Evolutionary conservation across 1,140 invertebrate species (phyloP).

Genomic region (Pomacea maculata): DNA sequence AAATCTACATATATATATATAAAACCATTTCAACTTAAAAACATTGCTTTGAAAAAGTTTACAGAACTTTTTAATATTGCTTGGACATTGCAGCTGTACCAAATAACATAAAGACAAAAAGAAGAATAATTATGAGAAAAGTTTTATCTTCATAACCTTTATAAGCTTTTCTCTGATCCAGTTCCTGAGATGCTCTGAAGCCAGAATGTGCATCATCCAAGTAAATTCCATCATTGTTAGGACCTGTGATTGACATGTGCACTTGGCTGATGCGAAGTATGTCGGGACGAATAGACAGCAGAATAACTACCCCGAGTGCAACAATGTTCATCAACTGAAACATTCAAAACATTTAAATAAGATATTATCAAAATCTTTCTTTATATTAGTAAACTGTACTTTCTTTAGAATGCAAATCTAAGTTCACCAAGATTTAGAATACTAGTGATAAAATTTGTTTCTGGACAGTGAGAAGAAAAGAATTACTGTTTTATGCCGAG

Average conservation of each 20-base stretch:
- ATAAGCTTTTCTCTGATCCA: constrained; percentile 25
- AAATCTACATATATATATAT: too few species aligned
- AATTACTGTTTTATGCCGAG: too few species aligned
- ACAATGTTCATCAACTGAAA: constrained; percentile 42
- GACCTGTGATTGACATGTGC: constrained; percentile 12
- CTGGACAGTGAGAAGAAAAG: too few species aligned
- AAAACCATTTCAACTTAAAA: too few species aligned
- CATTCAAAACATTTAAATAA: constrained; percentile 18
- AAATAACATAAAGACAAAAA: background rate
- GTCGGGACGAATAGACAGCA: constrained; percentile 46
- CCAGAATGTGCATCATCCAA: constrained; percentile 33
- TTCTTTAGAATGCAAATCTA: too few species aligned
- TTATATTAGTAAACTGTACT: too few species aligned
- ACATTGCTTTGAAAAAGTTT: too few species aligned
- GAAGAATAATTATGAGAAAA: background rate
- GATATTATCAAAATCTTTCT: too few species aligned
- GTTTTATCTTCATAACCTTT: background rate
- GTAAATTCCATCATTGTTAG: constrained; percentile 34
- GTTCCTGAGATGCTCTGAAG: constrained; percentile 15
- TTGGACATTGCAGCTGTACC: background rate
- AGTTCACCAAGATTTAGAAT: too few species aligned
- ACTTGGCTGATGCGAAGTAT: constrained; percentile 29
- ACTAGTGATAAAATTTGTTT: too few species aligned
- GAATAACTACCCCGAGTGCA: constrained; percentile 35
- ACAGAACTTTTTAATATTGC: too few species aligned